These are phyloP conservation scores for Mola mola DNA, from an alignment of 2,113 vertebrate genomes.

Conservation along the genomic window DNA sequence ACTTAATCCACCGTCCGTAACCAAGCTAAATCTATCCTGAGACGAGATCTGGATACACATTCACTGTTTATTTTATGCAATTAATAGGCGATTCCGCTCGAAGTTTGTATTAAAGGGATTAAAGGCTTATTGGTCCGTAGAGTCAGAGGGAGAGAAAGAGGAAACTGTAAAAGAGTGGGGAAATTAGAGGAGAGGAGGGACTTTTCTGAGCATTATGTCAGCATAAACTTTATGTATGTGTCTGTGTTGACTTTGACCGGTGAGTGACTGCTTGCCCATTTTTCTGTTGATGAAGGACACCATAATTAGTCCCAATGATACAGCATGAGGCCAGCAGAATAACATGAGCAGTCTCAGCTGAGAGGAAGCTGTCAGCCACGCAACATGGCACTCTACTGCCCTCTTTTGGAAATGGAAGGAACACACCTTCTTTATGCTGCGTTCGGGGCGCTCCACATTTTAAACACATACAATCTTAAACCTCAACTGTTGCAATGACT, in stretches of 20 bases:
- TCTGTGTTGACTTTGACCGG: slow-evolving; percentile 61
- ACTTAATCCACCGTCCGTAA: slow-evolving; percentile 59
- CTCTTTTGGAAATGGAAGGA: slow-evolving; percentile 51
- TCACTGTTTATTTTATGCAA: slow-evolving; percentile 65
- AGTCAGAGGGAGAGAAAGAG: slow-evolving; percentile 37
- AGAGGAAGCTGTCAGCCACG: background rate
- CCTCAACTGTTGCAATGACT: too few species aligned
- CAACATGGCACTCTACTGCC: slow-evolving; percentile 70
- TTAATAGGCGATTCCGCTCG: slow-evolving; percentile 68
- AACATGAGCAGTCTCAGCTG: slow-evolving; percentile 13
- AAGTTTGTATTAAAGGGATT: slow-evolving; percentile 70
- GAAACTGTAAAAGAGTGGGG: slow-evolving; percentile 25
- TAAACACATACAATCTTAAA: background rate
- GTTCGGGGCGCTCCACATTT: background rate
- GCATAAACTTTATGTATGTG: slow-evolving; percentile 39
- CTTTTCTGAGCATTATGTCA: slow-evolving; percentile 28
- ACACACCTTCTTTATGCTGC: too few species aligned
- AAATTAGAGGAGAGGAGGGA: slow-evolving; percentile 13
- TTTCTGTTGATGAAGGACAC: slow-evolving; percentile 75
- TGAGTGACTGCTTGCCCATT: slow-evolving; percentile 54
- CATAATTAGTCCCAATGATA: slow-evolving; percentile 84
- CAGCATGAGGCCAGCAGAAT: slow-evolving; percentile 17
- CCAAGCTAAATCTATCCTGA: slow-evolving; percentile 60
- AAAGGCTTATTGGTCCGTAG: slow-evolving; percentile 64
- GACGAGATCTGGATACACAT: slow-evolving; percentile 54